Conservation (phyloP, 30 jellyfish, hydroid and myxozoan species). For the Aurelia sp. region DNA sequence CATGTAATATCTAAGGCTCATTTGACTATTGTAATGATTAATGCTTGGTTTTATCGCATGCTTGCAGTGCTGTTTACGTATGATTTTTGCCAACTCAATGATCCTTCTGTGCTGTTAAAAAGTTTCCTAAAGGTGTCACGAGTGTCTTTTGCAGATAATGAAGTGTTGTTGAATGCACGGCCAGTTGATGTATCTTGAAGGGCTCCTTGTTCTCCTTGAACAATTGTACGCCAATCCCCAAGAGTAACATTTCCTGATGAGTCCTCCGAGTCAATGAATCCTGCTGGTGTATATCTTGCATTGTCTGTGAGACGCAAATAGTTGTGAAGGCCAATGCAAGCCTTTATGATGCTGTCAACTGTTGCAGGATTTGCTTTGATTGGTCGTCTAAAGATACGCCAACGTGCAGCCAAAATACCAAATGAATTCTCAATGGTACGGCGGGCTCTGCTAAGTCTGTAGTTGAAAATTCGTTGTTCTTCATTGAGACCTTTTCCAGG, state of each 20-base stretch:
- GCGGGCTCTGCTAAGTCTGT: conserved; percentile 52
- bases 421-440: conserved; percentile 73
- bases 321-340: conserved; percentile 78
- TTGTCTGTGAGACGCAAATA: conserved; percentile 76
- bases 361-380: conserved; percentile 62
- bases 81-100: conserved; percentile 49
- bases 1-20: no score
- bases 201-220: no score
- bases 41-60: not conserved
- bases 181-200: conserved; percentile 27
- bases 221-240: no score
- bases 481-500: conserved; percentile 55
- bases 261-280: conserved; percentile 54
- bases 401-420: conserved; percentile 60
- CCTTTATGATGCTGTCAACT: conserved; percentile 64
- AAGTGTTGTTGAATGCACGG: not conserved
- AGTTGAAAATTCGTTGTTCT: conserved; percentile 42
- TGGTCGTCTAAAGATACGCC: conserved; percentile 79
- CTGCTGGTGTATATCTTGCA: conserved; percentile 65
- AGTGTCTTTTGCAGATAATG: not conserved
- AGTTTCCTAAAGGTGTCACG: conserved; percentile 5
- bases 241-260: no score
- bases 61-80: conserved; percentile 38
- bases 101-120: conserved; percentile 51
- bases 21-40: no score